A percentile compares a stretch with the other conserved stretches of the same genome.
Conservation (phyloP, 2,797 vertebrate species). For the Eupleurogrammus muticus region DNA sequence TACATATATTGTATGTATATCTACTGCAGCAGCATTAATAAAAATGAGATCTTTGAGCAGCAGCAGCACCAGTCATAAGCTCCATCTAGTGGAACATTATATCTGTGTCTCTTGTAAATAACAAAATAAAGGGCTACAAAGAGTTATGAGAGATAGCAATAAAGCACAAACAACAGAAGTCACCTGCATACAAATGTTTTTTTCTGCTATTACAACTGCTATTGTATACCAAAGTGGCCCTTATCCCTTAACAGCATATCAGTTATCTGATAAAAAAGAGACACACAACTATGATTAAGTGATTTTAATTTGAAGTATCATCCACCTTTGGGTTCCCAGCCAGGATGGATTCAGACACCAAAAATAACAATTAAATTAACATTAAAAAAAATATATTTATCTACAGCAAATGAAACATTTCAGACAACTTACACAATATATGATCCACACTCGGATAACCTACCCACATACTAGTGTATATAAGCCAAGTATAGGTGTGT, state of each 20-base stretch:
- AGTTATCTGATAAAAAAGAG: neutral
- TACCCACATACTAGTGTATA: neutral
- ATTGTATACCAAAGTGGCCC: neutral
- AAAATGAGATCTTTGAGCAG: too few species aligned
- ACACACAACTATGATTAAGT: neutral
- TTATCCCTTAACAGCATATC: too few species aligned
- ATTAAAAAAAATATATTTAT: too few species aligned
- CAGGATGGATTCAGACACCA: neutral
- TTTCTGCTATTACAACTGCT: neutral
- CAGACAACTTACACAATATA: neutral
- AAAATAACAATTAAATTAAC: neutral
- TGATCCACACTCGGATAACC: neutral
- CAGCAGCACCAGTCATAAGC: slow-evolving; percentile 10
- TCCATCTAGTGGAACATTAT: slow-evolving; percentile 46
- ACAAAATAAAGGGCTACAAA: neutral
- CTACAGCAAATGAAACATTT: neutral
- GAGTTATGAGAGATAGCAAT: too few species aligned
- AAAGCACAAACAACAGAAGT: neutral
- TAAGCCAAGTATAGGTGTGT: neutral
- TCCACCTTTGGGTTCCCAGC: neutral
- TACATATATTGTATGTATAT: too few species aligned
- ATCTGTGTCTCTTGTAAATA: too few species aligned
- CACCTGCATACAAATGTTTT: neutral
- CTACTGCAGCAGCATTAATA: too few species aligned
- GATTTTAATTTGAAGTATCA: neutral